phyloP scores from a whole-genome alignment of 1,140 invertebrate species.

The Phymorhynchus buccinoides region DNA sequence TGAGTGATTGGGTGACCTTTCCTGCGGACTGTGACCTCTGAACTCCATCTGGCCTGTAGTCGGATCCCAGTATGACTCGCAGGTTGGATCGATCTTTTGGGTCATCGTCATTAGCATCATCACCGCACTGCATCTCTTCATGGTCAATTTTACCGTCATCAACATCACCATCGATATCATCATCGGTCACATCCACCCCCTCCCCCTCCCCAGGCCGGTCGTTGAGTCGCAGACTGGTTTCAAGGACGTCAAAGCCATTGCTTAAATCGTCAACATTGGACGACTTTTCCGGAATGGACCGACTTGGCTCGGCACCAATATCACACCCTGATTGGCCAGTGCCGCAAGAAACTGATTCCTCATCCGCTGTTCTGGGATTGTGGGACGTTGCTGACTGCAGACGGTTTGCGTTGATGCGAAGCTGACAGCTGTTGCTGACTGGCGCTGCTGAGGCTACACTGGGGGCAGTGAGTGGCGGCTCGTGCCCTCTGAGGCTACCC shows the following conservation, averaged over 20 bases:
- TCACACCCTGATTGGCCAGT: not conserved
- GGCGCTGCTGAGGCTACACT: conserved; percentile 83
- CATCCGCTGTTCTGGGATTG: not conserved
- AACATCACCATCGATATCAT: not conserved
- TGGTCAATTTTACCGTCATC: not conserved
- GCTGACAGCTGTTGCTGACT: conserved; percentile 75
- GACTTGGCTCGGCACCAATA: not conserved
- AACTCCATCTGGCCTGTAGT: not conserved
- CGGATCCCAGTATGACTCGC: not conserved
- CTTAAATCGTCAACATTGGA: not conserved
- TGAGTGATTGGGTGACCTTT: not conserved
- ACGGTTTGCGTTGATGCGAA: conserved; percentile 36
- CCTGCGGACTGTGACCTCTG: not conserved
- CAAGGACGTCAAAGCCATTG: not conserved
- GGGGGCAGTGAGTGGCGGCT: conserved; percentile 78
- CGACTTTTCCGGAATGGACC: not conserved
- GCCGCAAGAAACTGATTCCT: too few species aligned
- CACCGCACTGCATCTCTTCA: not conserved
- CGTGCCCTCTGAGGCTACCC: conserved; percentile 78
- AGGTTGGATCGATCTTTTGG: not conserved
- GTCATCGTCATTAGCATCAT: not conserved
- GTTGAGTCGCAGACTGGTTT: conserved; percentile 27
- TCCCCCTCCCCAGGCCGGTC: conserved; percentile 14
- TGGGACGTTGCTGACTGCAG: not conserved
- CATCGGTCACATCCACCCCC: not conserved